A percentile compares a stretch with the other conserved stretches of the same genome.
These are phyloP conservation scores for Pangasius djambal DNA, from an alignment of 2,797 vertebrate species.

Conservation along the genomic window DNA sequence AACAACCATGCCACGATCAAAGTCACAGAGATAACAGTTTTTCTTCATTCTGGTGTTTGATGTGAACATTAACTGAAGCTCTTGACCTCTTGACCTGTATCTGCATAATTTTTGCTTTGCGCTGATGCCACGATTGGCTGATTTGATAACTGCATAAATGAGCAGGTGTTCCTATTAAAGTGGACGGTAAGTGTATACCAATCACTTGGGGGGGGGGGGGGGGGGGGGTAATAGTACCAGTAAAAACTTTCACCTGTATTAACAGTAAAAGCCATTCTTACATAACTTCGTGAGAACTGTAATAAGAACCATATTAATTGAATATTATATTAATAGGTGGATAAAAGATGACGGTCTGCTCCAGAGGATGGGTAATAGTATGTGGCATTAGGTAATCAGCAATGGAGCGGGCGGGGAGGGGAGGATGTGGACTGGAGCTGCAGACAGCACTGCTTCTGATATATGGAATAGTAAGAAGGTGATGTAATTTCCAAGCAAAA, in stretches of 20 bases:
- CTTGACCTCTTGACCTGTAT: neutral
- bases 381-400: conserved; percentile 61
- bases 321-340: neutral
- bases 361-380: conserved; percentile 56
- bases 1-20: neutral
- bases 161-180: neutral
- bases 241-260: neutral
- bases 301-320: neutral
- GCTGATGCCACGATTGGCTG: neutral
- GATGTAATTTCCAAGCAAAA: conserved; percentile 78
- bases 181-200: neutral
- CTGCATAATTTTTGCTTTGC: neutral
- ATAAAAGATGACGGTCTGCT: conserved; percentile 7
- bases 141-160: neutral
- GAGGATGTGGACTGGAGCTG: conserved; percentile 59
- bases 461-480: conserved; percentile 75
- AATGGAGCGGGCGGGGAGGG: conserved; percentile 63
- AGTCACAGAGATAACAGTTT: neutral
- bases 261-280: neutral
- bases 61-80: neutral
- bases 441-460: conserved; percentile 74
- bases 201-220: neutral
- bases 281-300: neutral
- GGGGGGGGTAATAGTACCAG: neutral
- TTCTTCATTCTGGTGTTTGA: neutral